Evolutionary conservation across 1,140 invertebrate species (phyloP), one percentile per base, ranked within the genome.

Genomic region (Ceratoteleas bidentatus): DNA sequence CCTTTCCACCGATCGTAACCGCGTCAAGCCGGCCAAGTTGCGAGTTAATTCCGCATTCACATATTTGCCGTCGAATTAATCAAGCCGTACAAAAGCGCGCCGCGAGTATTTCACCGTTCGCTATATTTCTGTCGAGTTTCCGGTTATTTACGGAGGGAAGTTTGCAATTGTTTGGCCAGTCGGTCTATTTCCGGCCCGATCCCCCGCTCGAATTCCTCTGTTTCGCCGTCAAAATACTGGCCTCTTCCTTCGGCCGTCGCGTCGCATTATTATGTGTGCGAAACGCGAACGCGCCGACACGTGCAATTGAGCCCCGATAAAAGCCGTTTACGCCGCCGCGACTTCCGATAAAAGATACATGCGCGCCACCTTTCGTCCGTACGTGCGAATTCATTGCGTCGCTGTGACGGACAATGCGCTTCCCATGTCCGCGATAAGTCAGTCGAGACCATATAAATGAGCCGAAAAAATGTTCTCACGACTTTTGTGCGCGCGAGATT

Each of bases 161-260:
- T 88, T 88, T 85, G 84, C 88, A 85, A 90, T 90, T 88, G 85
- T 89, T 90, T 85, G 86, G 79, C 75, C 87, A 86, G 85, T 87
- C 85, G 83, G 77, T 87, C 85, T 82, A 89, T 87, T 90, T 90
- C 89, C 87, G 85, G 83, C 86, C 84, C 58, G 49, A 66, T 64
- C 69, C 82, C 16, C 62, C 66, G 52, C 81, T 38, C 33, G 33
- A 82, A 82, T 73, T 75, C 70, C 72, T 73, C 74, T 72, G 70
- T 75, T 73, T 73, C 54, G 43, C 47, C 56, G 36, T 65, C 65
- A 68, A 73, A 73, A 75, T 79, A 66, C 64, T 68, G n/a, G 33
- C 65, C 72, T 78, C 69, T 75, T 64, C 76, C 57, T 79, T 61
- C 75, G 56, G 24, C 57, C 50, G 61, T 58, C 54, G 54, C 47